Evolutionary conservation across 2,113 vertebrate genomes (phyloP), one percentile per base, ranked within the genome.

Genomic region (Pituophis catenifer): DNA sequence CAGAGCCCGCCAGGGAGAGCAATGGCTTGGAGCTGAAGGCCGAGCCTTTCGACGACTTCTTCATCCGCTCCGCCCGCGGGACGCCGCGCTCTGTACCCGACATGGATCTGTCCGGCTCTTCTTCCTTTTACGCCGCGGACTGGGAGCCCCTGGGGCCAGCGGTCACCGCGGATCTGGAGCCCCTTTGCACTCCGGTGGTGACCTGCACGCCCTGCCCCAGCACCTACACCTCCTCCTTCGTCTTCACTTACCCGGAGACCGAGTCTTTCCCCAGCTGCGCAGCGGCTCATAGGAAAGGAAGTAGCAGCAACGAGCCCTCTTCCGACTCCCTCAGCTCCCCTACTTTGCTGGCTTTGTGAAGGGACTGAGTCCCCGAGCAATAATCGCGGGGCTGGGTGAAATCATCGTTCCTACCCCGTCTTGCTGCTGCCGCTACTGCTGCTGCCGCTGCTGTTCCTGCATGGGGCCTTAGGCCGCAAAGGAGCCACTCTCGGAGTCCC

Each of bases 281-380:
- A 0, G 96, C 98, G 0, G 98, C 98, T 59, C 98, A 99, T 96
- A 97, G 98, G 93, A 98, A 98, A 95, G 98, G 98, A 93, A 99
- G 98, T 97, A 99, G 97, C 98, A 98, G 99, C 98, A 99, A 99
- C 0, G 99, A 99, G 95, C 99, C 99, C 91, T 99, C 99, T 0
- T 99, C 99, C 0, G 99, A 99, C 96, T 99, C 99, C 23, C 99
- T 99, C 92, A 99, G 97, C 97, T 99, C 99, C 12, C 99, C 99
- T 24, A 99, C 99, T 26, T 98, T 99, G 96, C 98, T 99, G 81
- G 99, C 99, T 96, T 98, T 99, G 98, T 99, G 98, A 98, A 94
- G 95, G 3, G 96, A 94, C 95, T 92, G 52, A 0, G 89, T 44
- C 21, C 53, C 89, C 29, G 93, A 81, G 95, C 93, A 94, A 0